phyloP scores from a whole-genome alignment of 2,113 vertebrate species.

The Acanthochromis polyacanthus region DNA sequence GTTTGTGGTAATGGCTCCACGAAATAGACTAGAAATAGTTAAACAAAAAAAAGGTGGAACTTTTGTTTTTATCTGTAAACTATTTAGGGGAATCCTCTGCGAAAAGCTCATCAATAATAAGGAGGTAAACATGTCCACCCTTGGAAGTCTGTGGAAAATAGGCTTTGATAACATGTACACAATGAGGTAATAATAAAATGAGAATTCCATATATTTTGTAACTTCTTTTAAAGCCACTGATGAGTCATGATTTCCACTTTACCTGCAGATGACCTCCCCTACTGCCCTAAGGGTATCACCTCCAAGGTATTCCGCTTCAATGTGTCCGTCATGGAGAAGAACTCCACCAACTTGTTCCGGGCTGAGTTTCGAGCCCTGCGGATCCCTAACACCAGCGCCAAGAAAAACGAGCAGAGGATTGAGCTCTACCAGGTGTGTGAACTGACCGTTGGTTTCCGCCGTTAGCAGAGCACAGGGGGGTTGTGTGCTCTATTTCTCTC shows the following conservation, averaged over 20 bases:
- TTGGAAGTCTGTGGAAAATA: conserved; percentile 38
- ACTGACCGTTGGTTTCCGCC: conserved; percentile 44
- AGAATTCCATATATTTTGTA: conserved; percentile 18
- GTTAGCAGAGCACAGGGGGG: conserved; percentile 46
- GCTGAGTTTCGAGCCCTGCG: conserved; percentile 95
- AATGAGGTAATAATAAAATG: conserved; percentile 35
- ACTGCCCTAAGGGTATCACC: conserved; percentile 93
- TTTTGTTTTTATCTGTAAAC: conserved; percentile 52
- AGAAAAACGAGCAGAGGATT: conserved; percentile 94
- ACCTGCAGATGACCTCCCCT: conserved; percentile 90
- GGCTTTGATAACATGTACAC: conserved; percentile 53
- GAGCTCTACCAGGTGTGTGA: conserved; percentile 95
- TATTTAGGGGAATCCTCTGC: conserved; percentile 39
- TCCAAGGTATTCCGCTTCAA: conserved; percentile 97
- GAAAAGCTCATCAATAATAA: conserved; percentile 51
- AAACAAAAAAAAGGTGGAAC: conserved; percentile 8
- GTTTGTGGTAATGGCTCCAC: conserved; percentile 60
- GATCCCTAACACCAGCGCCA: conserved; percentile 90
- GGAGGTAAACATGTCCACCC: conserved; percentile 58
- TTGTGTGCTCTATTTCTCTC: conserved; percentile 54
- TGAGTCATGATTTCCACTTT: conserved; percentile 59
- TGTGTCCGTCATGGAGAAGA: conserved; percentile 96
- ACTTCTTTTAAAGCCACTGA: conserved; percentile 24
- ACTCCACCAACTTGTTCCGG: conserved; percentile 95
- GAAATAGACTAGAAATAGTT: conserved; percentile 47